Conservation (phyloP, 1,140 invertebrate species). For the Rhagoletis zephyria region DNA sequence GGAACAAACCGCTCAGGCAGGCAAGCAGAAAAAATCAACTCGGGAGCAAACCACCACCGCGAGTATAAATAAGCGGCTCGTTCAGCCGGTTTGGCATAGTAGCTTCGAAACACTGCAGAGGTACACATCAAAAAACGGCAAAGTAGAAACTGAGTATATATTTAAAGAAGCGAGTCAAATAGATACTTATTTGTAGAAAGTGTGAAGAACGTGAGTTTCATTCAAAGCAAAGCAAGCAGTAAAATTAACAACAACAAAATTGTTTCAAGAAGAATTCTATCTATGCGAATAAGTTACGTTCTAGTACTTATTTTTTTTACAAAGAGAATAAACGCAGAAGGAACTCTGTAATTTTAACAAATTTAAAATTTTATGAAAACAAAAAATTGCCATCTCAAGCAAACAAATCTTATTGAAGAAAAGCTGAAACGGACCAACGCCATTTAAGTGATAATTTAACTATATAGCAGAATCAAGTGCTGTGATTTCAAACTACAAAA, state of each 20-base stretch:
- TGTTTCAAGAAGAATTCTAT: conserved; percentile 72
- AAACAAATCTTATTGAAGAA: conserved; percentile 54
- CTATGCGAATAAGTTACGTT: conserved; percentile 45
- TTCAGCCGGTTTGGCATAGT: conserved; percentile 64
- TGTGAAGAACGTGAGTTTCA: conserved; percentile 53
- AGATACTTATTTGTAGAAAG: conserved; percentile 52
- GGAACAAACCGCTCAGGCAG: no score
- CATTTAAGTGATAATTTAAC: conserved; percentile 69
- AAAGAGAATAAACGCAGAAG: conserved; percentile 54
- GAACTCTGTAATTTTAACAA: conserved; percentile 33
- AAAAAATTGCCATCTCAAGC: conserved; percentile 66
- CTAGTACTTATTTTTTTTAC: conserved; percentile 39
- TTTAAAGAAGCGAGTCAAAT: background rate
- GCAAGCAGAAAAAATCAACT: conserved; percentile 32
- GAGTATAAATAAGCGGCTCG: conserved; percentile 64
- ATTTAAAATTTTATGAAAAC: conserved; percentile 53
- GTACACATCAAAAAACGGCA: conserved; percentile 48
- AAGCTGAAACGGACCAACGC: conserved; percentile 73
- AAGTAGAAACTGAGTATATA: conserved; percentile 15
- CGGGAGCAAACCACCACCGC: background rate
- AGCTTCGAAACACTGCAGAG: conserved; percentile 72
- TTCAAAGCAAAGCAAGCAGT: background rate
- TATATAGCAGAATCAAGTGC: conserved; percentile 67
- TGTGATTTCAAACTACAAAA: conserved; percentile 71
- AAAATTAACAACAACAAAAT: conserved; percentile 53